Conservation (phyloP, 2,888 invertebrate species). For the Clusia tigrina region DNA sequence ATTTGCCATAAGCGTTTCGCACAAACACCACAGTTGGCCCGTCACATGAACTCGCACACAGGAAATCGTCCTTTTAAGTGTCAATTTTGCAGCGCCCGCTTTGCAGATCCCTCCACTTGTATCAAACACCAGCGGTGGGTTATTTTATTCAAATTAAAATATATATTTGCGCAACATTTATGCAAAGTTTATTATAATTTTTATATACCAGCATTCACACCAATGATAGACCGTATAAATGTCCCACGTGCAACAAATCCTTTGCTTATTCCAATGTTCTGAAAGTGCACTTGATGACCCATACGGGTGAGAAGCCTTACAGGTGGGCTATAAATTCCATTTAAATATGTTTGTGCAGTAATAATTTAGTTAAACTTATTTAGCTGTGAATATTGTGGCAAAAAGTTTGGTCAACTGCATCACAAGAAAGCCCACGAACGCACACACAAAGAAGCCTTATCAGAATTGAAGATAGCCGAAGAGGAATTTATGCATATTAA, state of each 20-base stretch:
- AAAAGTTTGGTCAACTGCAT: conserved; percentile 53
- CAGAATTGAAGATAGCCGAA: too few species aligned
- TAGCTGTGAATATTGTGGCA: conserved; percentile 51
- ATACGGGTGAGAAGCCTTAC: conserved; percentile 60
- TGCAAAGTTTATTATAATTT: background rate
- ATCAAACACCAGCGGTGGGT: conserved; percentile 59
- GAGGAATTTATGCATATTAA: too few species aligned
- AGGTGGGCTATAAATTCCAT: conserved; percentile 25
- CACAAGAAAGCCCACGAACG: conserved; percentile 57
- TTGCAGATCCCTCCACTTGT: conserved; percentile 61
- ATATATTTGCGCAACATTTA: background rate
- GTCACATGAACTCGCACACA: conserved; percentile 58
- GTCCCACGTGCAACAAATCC: conserved; percentile 50
- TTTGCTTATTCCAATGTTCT: conserved; percentile 60
- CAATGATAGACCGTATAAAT: conserved; percentile 57
- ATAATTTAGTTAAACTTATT: background rate
- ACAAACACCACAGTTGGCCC: conserved; percentile 55
- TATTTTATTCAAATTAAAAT: background rate
- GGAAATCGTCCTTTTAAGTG: conserved; percentile 60
- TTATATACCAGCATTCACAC: conserved; percentile 52
- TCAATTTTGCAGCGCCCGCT: conserved; percentile 55
- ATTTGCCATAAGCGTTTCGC: conserved; percentile 59
- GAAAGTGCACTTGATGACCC: conserved; percentile 54
- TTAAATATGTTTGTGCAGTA: background rate
- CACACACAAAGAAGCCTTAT: conserved; percentile 31